These are phyloP conservation scores for Rhinogobius similis DNA, from an alignment of 2,113 vertebrate genomes.

Conservation along the genomic window DNA sequence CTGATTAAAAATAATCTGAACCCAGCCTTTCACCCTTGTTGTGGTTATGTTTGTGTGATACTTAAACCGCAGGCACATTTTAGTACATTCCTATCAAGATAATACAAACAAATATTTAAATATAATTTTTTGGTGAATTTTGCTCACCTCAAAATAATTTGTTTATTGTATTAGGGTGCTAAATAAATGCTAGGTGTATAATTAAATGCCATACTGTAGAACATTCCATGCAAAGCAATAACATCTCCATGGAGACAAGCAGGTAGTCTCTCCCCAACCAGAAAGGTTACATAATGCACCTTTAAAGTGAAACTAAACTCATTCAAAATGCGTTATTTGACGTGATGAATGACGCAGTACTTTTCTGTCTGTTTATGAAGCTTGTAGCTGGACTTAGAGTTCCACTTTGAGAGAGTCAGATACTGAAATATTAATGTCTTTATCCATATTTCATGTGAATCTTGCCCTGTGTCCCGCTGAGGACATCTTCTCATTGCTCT, in stretches of 20 bases:
- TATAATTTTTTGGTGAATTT: no score
- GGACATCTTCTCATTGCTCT: conserved; percentile 33
- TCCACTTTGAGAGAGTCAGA: conserved; percentile 12
- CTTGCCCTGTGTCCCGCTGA: conserved; percentile 15
- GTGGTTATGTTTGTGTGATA: no score
- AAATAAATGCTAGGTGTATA: no score
- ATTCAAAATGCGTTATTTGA: no score
- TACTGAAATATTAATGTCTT: conserved; percentile 63
- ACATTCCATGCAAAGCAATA: neutral
- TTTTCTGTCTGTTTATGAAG: conserved; percentile 14
- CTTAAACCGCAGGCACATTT: no score
- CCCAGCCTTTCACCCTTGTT: no score
- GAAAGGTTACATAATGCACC: neutral
- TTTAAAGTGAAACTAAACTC: no score
- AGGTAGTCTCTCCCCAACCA: neutral
- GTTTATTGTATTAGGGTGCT: no score
- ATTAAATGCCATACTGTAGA: neutral
- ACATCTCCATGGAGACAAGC: neutral
- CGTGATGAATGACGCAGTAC: neutral
- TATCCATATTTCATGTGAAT: conserved; percentile 67
- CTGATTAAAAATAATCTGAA: no score
- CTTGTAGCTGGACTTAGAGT: conserved; percentile 9
- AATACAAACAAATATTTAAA: no score
- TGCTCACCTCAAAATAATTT: no score
- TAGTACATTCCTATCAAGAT: no score